Evolutionary conservation across 2,888 invertebrate genomes (phyloP).

Genomic region (Crematogaster levior): DNA sequence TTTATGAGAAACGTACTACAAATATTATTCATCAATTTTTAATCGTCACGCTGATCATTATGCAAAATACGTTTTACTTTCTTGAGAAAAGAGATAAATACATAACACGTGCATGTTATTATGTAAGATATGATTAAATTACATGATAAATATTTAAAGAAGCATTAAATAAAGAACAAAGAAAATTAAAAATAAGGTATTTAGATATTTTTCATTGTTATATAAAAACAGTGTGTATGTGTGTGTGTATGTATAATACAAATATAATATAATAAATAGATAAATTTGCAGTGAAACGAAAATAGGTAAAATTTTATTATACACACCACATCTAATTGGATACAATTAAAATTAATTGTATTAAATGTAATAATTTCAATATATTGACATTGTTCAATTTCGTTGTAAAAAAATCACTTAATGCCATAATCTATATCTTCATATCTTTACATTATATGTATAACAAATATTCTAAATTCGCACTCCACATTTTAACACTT

Average conservation of each 20-base stretch:
- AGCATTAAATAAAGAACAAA: neutral
- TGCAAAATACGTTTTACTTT: no score
- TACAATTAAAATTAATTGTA: neutral
- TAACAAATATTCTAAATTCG: no score
- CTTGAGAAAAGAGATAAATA: no score
- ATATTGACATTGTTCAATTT: neutral
- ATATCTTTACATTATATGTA: neutral
- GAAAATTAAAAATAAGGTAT: neutral
- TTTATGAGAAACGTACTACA: conserved; percentile 15
- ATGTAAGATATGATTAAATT: no score
- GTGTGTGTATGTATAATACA: no score
- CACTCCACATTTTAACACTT: no score
- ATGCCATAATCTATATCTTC: neutral
- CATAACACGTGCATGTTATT: no score
- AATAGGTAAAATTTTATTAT: neutral
- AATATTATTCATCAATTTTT: no score
- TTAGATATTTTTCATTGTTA: neutral
- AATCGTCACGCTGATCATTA: no score
- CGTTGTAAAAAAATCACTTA: neutral
- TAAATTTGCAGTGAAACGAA: neutral
- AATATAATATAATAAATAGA: neutral
- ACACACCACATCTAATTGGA: neutral
- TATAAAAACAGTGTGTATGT: neutral
- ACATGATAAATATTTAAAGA: no score
- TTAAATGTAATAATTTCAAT: neutral